Evolutionary conservation across 2,113 vertebrate genomes (phyloP).

Genomic region (Cyprinodon brontotheroides): DNA sequence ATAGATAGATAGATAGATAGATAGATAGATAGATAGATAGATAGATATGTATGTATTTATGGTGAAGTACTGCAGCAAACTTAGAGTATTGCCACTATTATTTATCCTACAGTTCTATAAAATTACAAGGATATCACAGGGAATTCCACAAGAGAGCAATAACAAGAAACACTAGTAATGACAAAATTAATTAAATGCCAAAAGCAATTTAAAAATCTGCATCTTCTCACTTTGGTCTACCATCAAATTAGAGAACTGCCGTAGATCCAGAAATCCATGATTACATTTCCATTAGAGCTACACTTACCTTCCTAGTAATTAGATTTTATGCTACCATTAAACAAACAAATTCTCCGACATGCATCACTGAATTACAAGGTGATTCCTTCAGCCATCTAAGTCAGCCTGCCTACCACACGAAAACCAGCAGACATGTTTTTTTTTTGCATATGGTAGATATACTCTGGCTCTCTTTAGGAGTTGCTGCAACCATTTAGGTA

Average conservation of each 20-base stretch:
- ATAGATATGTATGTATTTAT: too few relatives aligned
- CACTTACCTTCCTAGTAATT: background rate
- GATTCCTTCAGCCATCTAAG: background rate
- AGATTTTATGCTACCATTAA: conserved; percentile 4
- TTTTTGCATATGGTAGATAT: too few relatives aligned
- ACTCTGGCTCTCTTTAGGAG: too few relatives aligned
- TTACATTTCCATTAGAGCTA: conserved; percentile 39
- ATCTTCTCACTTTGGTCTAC: conserved; percentile 39
- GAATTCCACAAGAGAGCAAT: conserved; percentile 52
- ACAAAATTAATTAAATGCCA: conserved; percentile 55
- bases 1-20: background rate
- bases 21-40: too few relatives aligned
- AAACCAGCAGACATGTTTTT: background rate
- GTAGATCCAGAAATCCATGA: conserved; percentile 30
- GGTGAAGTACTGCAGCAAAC: conserved; percentile 11
- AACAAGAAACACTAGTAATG: conserved; percentile 45
- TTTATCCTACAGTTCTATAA: background rate
- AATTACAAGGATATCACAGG: conserved; percentile 21
- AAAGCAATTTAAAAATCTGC: conserved; percentile 30
- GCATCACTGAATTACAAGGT: background rate
- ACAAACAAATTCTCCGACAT: background rate
- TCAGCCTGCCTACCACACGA: background rate
- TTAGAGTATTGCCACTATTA: conserved; percentile 2
- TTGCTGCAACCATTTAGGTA: too few relatives aligned
- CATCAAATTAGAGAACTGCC: conserved; percentile 44